phyloP scores from a whole-genome alignment of 2,797 vertebrate species.

The Helicolenus hilgendorfi region DNA sequence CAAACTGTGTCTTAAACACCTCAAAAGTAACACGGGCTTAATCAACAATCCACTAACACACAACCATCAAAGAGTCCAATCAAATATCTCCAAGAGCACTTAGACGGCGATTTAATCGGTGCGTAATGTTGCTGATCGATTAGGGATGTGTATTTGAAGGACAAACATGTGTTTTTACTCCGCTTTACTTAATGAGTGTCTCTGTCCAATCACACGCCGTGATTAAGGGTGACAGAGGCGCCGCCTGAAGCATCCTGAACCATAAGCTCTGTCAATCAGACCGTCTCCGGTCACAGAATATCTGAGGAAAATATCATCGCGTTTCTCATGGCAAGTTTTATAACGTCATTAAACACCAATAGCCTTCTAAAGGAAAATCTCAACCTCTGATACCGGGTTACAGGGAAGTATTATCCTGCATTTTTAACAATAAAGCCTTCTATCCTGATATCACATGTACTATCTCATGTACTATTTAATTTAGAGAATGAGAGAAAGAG shows the following conservation, averaged over 20 bases:
- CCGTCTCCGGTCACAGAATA: slow-evolving; percentile 1
- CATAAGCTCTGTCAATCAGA: slow-evolving; percentile 28
- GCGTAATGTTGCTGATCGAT: slow-evolving; percentile 82
- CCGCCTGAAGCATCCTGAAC: slow-evolving; percentile 1
- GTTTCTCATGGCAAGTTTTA: neutral
- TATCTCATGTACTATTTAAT: slow-evolving; percentile 26
- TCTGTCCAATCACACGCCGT: slow-evolving; percentile 71
- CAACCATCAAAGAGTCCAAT: slow-evolving; percentile 61
- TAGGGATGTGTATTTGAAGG: slow-evolving; percentile 77
- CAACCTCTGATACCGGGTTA: neutral
- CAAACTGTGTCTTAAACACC: slow-evolving; percentile 44
- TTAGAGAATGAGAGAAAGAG: neutral
- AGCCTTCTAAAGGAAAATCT: neutral
- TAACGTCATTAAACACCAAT: neutral
- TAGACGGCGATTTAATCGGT: slow-evolving; percentile 78
- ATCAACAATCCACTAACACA: slow-evolving; percentile 52
- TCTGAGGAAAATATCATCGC: neutral
- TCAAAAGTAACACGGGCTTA: slow-evolving; percentile 28
- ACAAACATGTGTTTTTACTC: slow-evolving; percentile 84
- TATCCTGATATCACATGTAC: neutral
- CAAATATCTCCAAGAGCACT: slow-evolving; percentile 80
- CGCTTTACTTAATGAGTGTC: slow-evolving; percentile 78
- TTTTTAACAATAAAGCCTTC: neutral
- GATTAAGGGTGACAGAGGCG: slow-evolving; percentile 76
- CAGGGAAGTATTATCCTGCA: neutral